Base-by-base conservation (phyloP, 2,797 vertebrate genomes). In the Cheirogaleus major region DNA sequence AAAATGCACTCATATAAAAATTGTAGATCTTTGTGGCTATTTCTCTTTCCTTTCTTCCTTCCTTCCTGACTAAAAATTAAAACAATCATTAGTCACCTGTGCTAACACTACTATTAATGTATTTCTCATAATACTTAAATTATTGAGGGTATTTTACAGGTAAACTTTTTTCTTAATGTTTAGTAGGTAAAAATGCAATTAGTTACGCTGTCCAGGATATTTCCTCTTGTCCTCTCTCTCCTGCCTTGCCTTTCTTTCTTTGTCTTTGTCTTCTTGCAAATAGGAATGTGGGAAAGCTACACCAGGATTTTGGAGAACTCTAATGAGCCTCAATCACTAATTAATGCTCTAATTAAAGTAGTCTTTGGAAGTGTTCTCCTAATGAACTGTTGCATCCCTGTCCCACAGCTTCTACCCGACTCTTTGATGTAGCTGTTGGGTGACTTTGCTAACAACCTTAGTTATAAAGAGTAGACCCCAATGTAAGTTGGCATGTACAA, bases 311-410 rank as follows among this genome's bases (percentile, higher is more conserved):
- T 52, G 83, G 79, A 89, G 75, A 94, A 88, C 93, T 90, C 48
- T 97, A 98, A 97, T 93, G 96, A 98, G 96, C 86, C 83, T 95
- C 97, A 96, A 90, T 97, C 95, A 85, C 95, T 98, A 98, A 98
- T 98, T 97, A 98, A 96, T 55, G 52, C 61, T 95, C 95, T 97
- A 98, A 98, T 98, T 98, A 98, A 98, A 97, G 84, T 27, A 48
- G 90, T 93, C 88, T 87, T 96, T 96, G 88, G 93, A 63, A 96
- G 90, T 63, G 17, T 82, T 90, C 90, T 69, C 41, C 48, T 88
- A 89, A 91, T 45, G 43, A 76, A 88, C 81, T 35, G 15, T 10
- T 52, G 41, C 63, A n/a, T 70, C 48, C 59, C n/a, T 27, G 45
- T 15, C 52, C 48, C 52, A 38, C 7, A 32, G 83, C 72, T 32